Evolutionary conservation across 2,113 vertebrate species (phyloP).

Genomic region (Dasypus novemcinctus): DNA sequence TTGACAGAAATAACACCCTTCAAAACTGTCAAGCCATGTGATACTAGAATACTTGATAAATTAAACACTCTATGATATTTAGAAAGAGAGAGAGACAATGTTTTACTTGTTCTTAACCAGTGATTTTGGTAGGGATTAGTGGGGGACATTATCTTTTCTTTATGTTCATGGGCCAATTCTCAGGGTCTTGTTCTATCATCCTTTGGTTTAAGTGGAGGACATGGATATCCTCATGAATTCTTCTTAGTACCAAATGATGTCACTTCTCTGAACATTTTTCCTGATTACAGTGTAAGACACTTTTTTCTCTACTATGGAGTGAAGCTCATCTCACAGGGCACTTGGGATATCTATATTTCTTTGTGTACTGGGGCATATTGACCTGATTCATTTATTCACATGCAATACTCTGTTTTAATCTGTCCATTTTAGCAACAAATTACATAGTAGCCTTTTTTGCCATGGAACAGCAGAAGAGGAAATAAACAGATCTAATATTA

Average conservation of each 20-base stretch:
- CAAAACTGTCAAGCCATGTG: not conserved
- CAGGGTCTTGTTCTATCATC: not conserved
- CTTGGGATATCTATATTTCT: conserved; percentile 32
- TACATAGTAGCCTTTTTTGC: not conserved
- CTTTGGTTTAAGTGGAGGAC: not conserved
- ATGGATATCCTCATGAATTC: not conserved
- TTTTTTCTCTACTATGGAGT: not conserved
- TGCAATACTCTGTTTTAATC: not conserved
- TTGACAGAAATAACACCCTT: conserved; percentile 15
- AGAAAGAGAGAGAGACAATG: not conserved
- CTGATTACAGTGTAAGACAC: not conserved
- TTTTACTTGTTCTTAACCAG: not conserved
- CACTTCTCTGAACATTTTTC: not conserved
- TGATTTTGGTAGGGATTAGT: not conserved
- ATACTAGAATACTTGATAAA: not conserved
- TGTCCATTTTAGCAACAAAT: not conserved
- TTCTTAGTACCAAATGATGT: not conserved
- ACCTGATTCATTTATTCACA: conserved; percentile 23
- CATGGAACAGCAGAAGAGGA: conserved; percentile 12
- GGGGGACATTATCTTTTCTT: not conserved
- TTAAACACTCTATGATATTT: not conserved
- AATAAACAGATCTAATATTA: not conserved
- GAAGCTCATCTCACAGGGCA: not conserved
- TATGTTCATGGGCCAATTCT: not conserved
- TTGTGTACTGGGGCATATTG: not conserved